Conservation (phyloP, 2,888 invertebrate genomes). For the Nomada lathburiana region DNA sequence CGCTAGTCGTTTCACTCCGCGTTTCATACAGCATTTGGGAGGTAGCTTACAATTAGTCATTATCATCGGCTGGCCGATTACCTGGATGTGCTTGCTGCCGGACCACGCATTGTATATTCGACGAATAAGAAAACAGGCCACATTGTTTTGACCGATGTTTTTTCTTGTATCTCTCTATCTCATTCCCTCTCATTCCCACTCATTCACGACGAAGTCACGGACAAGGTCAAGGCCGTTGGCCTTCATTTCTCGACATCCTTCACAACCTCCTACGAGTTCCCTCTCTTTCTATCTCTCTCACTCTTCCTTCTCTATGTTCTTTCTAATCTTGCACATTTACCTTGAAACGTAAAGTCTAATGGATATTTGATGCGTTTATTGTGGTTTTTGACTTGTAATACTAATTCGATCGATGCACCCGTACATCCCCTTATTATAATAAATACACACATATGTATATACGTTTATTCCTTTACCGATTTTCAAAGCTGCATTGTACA, state of each 20-base stretch:
- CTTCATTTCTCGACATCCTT: constrained; percentile 72
- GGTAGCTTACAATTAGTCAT: constrained; percentile 33
- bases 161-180: constrained; percentile 58
- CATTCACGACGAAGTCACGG: constrained; percentile 72
- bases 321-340: constrained; percentile 20
- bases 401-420: background rate
- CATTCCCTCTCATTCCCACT: constrained; percentile 52
- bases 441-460: no score
- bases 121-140: constrained; percentile 61
- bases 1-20: background rate
- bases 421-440: background rate
- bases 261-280: constrained; percentile 54
- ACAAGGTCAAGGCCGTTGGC: constrained; percentile 82
- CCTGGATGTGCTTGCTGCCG: constrained; percentile 44
- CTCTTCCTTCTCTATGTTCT: constrained; percentile 42
- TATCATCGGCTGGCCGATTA: constrained; percentile 53
- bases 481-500: background rate
- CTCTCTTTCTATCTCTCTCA: constrained; percentile 38
- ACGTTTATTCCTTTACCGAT: background rate
- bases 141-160: constrained; percentile 73
- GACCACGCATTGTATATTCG: background rate
- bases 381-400: background rate
- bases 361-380: constrained; percentile 7
- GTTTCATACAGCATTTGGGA: constrained; percentile 1
- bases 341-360: constrained; percentile 1